Evolutionary conservation across 2,113 vertebrate species (phyloP).

Genomic region (Silurus asotus): DNA sequence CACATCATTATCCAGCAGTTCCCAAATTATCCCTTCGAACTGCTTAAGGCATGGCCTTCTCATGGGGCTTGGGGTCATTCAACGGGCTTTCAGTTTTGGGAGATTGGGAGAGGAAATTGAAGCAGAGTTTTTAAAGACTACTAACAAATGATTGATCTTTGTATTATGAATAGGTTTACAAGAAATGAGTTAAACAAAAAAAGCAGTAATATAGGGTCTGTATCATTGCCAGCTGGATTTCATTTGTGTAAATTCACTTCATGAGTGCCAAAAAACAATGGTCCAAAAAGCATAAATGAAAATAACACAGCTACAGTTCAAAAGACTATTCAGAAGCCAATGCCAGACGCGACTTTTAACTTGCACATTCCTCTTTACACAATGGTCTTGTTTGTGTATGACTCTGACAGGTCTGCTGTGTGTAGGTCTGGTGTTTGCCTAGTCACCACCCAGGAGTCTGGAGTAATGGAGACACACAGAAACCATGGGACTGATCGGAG

Average conservation of each 20-base stretch:
- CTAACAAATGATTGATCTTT: not conserved
- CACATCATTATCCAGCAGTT: constrained; percentile 62
- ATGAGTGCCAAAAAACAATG: not conserved
- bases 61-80: constrained; percentile 32
- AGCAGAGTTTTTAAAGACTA: constrained; percentile 14
- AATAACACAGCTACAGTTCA: not conserved
- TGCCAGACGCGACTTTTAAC: not conserved
- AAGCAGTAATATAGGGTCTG: not conserved
- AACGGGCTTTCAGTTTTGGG: constrained; percentile 50
- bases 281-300: not conserved
- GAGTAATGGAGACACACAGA: constrained; percentile 53
- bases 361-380: not conserved
- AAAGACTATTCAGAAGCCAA: not conserved
- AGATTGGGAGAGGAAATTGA: constrained; percentile 8
- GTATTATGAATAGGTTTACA: not conserved
- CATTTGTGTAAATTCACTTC: not conserved
- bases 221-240: constrained; percentile 1
- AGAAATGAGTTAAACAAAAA: not conserved
- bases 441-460: constrained; percentile 27
- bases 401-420: constrained; percentile 41
- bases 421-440: constrained; percentile 52
- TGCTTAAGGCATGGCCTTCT: constrained; percentile 39
- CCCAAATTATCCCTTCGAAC: constrained; percentile 25
- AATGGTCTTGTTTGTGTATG: constrained; percentile 14
- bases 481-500: constrained; percentile 51